phyloP scores from a whole-genome alignment of 2,888 invertebrate genomes.

The Ramazzottius varieornatus region DNA sequence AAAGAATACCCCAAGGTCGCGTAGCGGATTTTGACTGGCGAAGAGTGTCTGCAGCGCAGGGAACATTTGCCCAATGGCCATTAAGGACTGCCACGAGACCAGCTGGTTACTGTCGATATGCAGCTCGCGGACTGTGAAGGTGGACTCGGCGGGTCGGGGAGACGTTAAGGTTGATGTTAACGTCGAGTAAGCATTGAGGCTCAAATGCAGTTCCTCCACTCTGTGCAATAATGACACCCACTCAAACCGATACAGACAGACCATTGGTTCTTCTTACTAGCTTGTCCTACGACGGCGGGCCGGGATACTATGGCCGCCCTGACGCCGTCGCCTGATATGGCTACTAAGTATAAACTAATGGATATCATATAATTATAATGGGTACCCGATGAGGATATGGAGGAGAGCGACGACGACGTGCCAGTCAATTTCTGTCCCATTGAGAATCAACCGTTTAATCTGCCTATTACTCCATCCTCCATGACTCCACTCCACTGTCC shows the following conservation, averaged over 20 bases:
- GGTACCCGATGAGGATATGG: neutral
- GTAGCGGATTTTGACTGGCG: constrained; percentile 14
- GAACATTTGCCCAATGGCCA: constrained; percentile 16
- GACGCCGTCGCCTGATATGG: no score
- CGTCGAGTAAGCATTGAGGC: constrained; percentile 15
- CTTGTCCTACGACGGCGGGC: no score
- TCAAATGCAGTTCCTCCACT: constrained; percentile 19
- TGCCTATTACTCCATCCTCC: neutral
- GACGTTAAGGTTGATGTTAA: constrained; percentile 8
- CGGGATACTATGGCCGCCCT: no score
- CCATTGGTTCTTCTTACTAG: no score
- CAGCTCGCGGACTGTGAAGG: constrained; percentile 12
- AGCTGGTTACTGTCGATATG: constrained; percentile 16
- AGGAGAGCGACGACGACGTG: neutral
- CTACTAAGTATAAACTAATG: no score
- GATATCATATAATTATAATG: no score
- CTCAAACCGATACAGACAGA: no score
- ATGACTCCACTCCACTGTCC: neutral
- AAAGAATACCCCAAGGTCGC: constrained; percentile 5
- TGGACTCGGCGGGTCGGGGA: constrained; percentile 7
- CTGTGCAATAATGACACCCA: constrained; percentile 12
- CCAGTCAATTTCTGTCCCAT: neutral
- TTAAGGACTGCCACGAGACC: constrained; percentile 14
- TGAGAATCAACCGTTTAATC: neutral
- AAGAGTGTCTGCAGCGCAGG: constrained; percentile 18